Base-by-base conservation (phyloP, 2,888 invertebrate genomes). In the Saturnia japonica region DNA sequence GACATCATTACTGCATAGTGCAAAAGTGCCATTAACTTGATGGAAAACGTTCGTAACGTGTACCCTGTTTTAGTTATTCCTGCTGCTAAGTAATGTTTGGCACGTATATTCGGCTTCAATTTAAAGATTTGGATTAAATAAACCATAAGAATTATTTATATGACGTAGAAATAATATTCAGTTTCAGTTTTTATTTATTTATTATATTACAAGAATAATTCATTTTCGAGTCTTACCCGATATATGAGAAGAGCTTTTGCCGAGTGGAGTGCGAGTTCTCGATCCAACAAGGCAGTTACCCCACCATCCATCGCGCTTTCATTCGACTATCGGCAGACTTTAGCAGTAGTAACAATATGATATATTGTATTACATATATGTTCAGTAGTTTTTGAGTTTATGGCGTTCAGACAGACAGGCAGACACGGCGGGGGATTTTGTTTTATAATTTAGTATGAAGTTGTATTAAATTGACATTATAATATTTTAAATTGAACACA, bases 1-100 rank as follows among this genome's bases (percentile, higher is more conserved):
- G 70, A 66, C 68, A 68, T 66, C 69, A 70, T 70, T 69, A 70
- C 54, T 67, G 66, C 42, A 67, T 69, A 62, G 68, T 51, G 54
- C 66, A 28, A 64, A 64, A 47, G 34, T 28, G 40, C 67, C 28
- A 54, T 70, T 42, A 68, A 28, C 57, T 67, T 72, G 70, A 72
- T 72, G 72, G 67, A 67, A 67, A 64, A 42, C 25, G 62, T 34
- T 68, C 25, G 64, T 60, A 66, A 54, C 66, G 42, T 51, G 1
- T 40, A 19, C 40, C 25, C 57, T 14, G 14, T 60, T 60, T 19
- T 60, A 60, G 14, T 22, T n/a, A 54, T 22, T 60, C 57, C 57
- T 60, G 28, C 25, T 14, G 11, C 28, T 60, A 28, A 60, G 57
- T 60, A 60, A 60, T 28, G 12, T 16, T 28, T 14, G 57, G 12